Conservation (phyloP, 64 coral and sea anemone species). For the Dendrophyllia cribrosa region DNA sequence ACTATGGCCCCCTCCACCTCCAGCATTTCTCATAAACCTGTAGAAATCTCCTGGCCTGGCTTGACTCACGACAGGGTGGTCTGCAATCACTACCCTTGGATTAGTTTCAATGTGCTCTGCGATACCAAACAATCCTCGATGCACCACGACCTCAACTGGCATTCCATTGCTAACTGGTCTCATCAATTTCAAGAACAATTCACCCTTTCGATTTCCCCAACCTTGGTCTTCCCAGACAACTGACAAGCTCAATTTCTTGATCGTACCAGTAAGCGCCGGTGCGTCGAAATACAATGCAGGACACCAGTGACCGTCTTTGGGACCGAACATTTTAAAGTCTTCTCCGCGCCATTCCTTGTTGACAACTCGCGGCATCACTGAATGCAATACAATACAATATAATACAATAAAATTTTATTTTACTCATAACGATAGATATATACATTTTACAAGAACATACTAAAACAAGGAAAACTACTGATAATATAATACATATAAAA, state of each 20-base stretch:
- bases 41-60: constrained; percentile 64
- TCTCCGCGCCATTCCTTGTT: constrained; percentile 28
- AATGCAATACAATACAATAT: not conserved
- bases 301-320: constrained; percentile 7
- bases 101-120: constrained; percentile 43
- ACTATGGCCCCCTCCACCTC: constrained; percentile 72
- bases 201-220: constrained; percentile 67
- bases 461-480: no score
- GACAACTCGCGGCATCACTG: constrained; percentile 27
- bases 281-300: constrained; percentile 71
- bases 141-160: not conserved
- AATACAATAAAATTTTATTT: no score
- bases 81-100: not conserved
- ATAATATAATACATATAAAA: no score
- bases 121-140: constrained; percentile 61
- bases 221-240: constrained; percentile 74
- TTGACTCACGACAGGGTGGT: constrained; percentile 33
- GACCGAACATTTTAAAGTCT: constrained; percentile 46
- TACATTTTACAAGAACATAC: no score
- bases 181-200: constrained; percentile 59
- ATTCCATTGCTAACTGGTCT: not conserved
- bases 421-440: no score
- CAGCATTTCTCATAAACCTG: constrained; percentile 72
- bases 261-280: constrained; percentile 14
- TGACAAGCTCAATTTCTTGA: constrained; percentile 18